Evolutionary conservation across 2,113 vertebrate genomes (phyloP), one percentile per base, ranked within the genome.

Genomic region (Pteronura brasiliensis): DNA sequence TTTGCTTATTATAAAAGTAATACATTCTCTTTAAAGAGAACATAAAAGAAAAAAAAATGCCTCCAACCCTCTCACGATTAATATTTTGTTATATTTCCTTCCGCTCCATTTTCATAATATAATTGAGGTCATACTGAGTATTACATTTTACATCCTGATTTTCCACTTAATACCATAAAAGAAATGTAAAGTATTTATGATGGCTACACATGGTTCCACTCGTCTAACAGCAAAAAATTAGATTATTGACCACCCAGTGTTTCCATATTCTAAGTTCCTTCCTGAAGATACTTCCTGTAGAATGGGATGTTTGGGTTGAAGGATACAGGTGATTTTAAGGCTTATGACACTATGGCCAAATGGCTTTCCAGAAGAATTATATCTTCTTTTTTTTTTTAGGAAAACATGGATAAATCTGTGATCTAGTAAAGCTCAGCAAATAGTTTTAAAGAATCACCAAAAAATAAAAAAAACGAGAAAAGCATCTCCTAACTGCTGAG

Each of bases 1-100:
- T 96, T 92, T 86, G 83, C 63, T 89, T 59, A 94, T 96, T 95
- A 88, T 94, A 61, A 84, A 96, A 93, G 59, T 47, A 61, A 85
- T 90, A 29, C 13, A 63, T 88, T 86, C 57, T 94, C 47, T 63
- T 97, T 96, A 72, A 85, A 90, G 57, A 96, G 63, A 96, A 87
- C 49, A 87, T n/a, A 47, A 92, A 85, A 47, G 57, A 69, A 90
- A 88, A 72, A 72, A 72, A 34, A 44, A 44, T 55, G 44, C 29
- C 39, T 74, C 63, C 85, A 72, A 79, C 77, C 39, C 25, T 83
- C 36, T 23, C 39, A 88, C 34, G 27, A 57, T 92, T 88, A 84
- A 93, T 94, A 80, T 63, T 96, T 95, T 90, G 34, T 76, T 93
- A 5, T 65, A 77, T 81, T 90, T 97, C 61, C 42, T 92, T 77